Evolutionary conservation across 2,113 vertebrate genomes (phyloP), one percentile per base, ranked within the genome.

Genomic region (Microcebus murinus): DNA sequence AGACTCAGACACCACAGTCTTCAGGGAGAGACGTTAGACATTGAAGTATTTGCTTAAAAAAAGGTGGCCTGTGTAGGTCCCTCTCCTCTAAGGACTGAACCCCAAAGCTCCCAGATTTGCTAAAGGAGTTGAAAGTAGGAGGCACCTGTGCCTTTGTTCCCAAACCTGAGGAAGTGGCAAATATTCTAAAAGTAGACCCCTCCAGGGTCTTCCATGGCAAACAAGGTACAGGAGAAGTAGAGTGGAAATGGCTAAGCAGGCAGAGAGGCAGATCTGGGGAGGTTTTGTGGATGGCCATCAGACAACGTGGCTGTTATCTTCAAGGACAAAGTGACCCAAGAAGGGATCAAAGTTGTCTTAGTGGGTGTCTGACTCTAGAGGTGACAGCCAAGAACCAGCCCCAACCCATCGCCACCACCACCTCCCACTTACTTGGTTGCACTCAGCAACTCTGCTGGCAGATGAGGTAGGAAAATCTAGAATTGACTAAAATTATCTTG

Each of bases 51-150:
- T 83, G 39, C 95, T 87, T 90, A 48, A 82, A 23, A 82, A 34
- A 88, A 25, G 1, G 27, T 68, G 17, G 18, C 39, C 34, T 87
- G 4, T 48, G 3, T 25, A 15, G 34, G 13, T 27, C n/a, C 36
- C 77, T 90, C 13, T 90, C 25, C 45, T 73, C 67, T 80, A 34
- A 90, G 84, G n/a, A 59, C n/a, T 71, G n/a, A 87, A 55, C 63
- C 25, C 18, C 2, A 15, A 77, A 73, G 14, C 8, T 8, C 20
- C 25, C 39, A 76, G 65, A 57, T 83, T 52, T 92, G 15, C 52
- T 71, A 87, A 61, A 36, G 14, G 31, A 48, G 52, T 90, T 71
- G 8, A 95, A 95, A 95, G 50, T 55, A 91, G 57, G 87, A 77
- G 71, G 25, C 50, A 45, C 2, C 8, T 68, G 14, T 55, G 63